phyloP scores from a whole-genome alignment of 2,888 invertebrate genomes.

The Coleophora flavipennella region DNA sequence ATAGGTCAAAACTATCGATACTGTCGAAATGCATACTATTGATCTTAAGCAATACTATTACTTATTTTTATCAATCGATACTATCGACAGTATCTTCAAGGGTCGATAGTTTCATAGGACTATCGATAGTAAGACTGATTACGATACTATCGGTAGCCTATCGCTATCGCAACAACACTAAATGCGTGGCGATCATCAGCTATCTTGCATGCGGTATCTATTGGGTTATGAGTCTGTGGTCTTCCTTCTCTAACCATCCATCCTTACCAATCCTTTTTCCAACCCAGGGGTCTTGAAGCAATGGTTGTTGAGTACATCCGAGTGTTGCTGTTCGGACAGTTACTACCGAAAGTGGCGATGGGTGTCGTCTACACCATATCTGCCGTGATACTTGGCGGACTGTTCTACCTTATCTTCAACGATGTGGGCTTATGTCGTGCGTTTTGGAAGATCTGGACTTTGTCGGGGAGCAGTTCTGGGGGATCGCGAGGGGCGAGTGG shows the following conservation, averaged over 20 bases:
- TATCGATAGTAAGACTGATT: no score
- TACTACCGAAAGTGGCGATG: constrained; percentile 79
- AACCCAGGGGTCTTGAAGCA: constrained; percentile 85
- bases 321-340: constrained; percentile 78
- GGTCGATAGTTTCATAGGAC: no score
- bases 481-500: background rate
- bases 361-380: constrained; percentile 76
- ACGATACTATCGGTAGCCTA: no score
- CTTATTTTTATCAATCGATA: no score
- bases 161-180: no score
- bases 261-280: constrained; percentile 11
- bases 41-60: no score
- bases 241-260: constrained; percentile 6
- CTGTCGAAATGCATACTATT: no score
- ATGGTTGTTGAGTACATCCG: constrained; percentile 83
- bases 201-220: no score
- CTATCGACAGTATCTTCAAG: no score
- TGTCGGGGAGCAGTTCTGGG: background rate
- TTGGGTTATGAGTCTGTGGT: no score
- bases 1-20: no score
- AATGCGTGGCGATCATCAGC: no score
- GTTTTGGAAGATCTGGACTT: constrained; percentile 79
- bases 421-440: constrained; percentile 82
- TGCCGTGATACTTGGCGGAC: constrained; percentile 78
- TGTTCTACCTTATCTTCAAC: constrained; percentile 83